A percentile compares a stretch with the other conserved stretches of the same genome.
These are phyloP conservation scores for Scaptomyza hsui DNA, from an alignment of 1,140 invertebrate genomes.

Conservation along the genomic window DNA sequence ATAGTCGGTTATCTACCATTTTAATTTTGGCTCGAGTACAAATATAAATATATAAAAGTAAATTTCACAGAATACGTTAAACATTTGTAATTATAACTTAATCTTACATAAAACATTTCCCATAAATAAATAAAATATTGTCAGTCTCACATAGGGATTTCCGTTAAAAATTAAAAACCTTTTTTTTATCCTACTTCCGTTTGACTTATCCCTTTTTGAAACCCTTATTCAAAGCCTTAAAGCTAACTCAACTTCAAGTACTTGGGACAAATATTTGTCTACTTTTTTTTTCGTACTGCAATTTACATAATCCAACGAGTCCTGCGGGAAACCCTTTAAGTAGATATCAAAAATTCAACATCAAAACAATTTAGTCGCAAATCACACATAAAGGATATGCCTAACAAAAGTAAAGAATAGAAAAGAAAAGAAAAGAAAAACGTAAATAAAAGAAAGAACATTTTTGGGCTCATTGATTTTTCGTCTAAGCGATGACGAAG, in stretches of 20 bases:
- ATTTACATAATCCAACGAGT: conserved; percentile 18
- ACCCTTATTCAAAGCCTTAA: background rate
- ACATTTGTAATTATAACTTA: too few relatives aligned
- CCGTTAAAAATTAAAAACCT: background rate
- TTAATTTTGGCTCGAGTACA: too few relatives aligned
- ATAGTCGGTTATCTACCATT: too few relatives aligned
- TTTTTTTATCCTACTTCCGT: background rate
- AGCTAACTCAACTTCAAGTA: conserved; percentile 11
- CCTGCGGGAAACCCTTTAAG: conserved; percentile 12
- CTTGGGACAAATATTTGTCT: conserved; percentile 13
- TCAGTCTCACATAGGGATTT: background rate
- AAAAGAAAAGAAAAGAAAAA: conserved; percentile 10
- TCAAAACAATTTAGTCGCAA: conserved; percentile 2
- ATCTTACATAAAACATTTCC: too few relatives aligned
- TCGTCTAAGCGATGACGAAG: conserved; percentile 16
- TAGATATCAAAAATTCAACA: conserved; percentile 5
- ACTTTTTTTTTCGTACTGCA: background rate
- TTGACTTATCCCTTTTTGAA: background rate
- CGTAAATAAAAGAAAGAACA: conserved; percentile 20
- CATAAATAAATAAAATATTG: too few relatives aligned
- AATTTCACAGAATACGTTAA: too few relatives aligned
- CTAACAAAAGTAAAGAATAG: conserved; percentile 1
- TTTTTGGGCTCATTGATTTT: conserved; percentile 47
- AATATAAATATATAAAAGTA: too few relatives aligned
- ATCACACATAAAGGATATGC: conserved; percentile 17